Conservation (phyloP, 1,140 invertebrate species). For the Sycobia sp. region DNA sequence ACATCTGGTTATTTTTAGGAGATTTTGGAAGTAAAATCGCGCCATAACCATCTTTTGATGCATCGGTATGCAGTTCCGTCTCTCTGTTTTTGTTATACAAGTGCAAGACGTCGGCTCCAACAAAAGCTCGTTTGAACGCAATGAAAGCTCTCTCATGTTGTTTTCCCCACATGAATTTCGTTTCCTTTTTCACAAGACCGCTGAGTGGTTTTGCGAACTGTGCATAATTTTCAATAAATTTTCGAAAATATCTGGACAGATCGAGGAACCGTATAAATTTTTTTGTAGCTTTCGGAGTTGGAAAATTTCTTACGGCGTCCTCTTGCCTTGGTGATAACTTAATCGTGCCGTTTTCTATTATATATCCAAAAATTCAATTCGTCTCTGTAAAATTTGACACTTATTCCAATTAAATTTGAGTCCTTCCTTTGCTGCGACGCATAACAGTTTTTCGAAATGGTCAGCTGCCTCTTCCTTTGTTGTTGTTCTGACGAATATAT, state of each 20-base stretch:
- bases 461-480: neutral
- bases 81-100: neutral
- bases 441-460: neutral
- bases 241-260: neutral
- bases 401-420: neutral
- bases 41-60: too few relatives aligned
- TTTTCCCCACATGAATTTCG: neutral
- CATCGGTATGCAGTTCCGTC: neutral
- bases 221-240: neutral
- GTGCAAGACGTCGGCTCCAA: neutral
- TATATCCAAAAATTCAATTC: neutral
- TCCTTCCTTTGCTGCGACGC: neutral
- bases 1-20: slow-evolving; percentile 29
- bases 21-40: slow-evolving; percentile 45
- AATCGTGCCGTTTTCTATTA: neutral
- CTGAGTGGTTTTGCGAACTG: neutral
- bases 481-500: neutral
- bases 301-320: slow-evolving; percentile 1
- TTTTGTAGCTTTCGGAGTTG: neutral
- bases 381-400: neutral
- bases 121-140: neutral
- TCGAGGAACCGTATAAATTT: neutral
- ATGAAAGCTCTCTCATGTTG: neutral
- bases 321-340: neutral
- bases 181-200: neutral